Conservation (phyloP, 2,113 vertebrate genomes). For the Polypterus bichir region DNA sequence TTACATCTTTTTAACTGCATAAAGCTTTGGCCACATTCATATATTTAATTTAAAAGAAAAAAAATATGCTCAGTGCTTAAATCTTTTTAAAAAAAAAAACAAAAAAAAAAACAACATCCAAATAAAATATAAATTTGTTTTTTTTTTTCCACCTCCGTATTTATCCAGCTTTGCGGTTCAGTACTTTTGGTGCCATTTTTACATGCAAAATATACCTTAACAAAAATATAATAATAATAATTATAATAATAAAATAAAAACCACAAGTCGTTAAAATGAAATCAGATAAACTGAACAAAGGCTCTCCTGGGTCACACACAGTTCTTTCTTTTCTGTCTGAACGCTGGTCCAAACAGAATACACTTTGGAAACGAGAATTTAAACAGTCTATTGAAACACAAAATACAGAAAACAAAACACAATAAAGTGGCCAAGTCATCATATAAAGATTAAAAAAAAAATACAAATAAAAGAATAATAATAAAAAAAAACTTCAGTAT, state of each 20-base stretch:
- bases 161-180: slow-evolving; percentile 48
- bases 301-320: slow-evolving; percentile 42
- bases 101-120: too few species aligned
- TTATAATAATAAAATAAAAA: slow-evolving; percentile 16
- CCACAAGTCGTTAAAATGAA: too few species aligned
- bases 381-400: slow-evolving; percentile 39
- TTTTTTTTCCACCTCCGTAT: slow-evolving; percentile 23
- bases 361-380: slow-evolving; percentile 49
- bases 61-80: slow-evolving; percentile 62
- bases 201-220: slow-evolving; percentile 24
- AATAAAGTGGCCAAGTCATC: slow-evolving; percentile 59
- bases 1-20: slow-evolving; percentile 62
- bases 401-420: slow-evolving; percentile 45
- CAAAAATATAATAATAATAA: slow-evolving; percentile 22
- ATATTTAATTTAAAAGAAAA: slow-evolving; percentile 68
- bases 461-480: slow-evolving; percentile 37
- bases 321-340: slow-evolving; percentile 43
- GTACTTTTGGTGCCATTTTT: slow-evolving; percentile 46
- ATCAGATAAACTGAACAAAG: slow-evolving; percentile 19
- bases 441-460: slow-evolving; percentile 21
- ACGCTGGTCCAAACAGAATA: slow-evolving; percentile 36
- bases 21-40: slow-evolving; percentile 94
- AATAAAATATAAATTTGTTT: slow-evolving; percentile 19
- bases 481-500: slow-evolving; percentile 34
- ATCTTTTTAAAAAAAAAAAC: slow-evolving; percentile 27